phyloP scores from a whole-genome alignment of 2,113 vertebrate genomes.

The Ophiodon elongatus region DNA sequence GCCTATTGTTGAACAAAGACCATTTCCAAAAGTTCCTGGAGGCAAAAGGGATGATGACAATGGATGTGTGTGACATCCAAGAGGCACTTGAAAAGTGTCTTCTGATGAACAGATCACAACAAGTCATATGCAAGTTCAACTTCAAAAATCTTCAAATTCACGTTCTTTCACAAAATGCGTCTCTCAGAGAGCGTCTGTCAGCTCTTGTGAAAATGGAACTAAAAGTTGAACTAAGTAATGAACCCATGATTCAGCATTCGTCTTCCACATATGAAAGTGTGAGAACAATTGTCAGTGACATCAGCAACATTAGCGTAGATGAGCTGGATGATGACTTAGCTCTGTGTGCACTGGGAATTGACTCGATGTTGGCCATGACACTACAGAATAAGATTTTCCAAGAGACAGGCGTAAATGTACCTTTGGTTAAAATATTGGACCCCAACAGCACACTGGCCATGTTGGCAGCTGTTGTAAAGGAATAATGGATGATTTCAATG shows the following conservation, averaged over 20 bases:
- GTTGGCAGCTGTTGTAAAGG: slow-evolving; percentile 75
- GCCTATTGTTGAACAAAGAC: slow-evolving; percentile 84
- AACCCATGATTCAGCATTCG: slow-evolving; percentile 35
- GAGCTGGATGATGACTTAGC: slow-evolving; percentile 80
- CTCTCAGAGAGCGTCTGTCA: slow-evolving; percentile 81
- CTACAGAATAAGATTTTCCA: slow-evolving; percentile 85
- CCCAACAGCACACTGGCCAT: slow-evolving; percentile 83
- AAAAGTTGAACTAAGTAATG: slow-evolving; percentile 12
- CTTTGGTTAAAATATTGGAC: slow-evolving; percentile 86
- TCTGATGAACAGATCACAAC: slow-evolving; percentile 83
- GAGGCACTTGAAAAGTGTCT: slow-evolving; percentile 84
- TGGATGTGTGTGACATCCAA: slow-evolving; percentile 85
- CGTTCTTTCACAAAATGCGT: slow-evolving; percentile 76
- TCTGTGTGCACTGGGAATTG: slow-evolving; percentile 85
- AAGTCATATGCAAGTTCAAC: slow-evolving; percentile 86
- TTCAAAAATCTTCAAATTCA: slow-evolving; percentile 78
- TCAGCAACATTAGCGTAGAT: slow-evolving; percentile 63
- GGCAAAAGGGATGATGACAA: slow-evolving; percentile 85
- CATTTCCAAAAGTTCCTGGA: slow-evolving; percentile 84
- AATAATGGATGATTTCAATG: slow-evolving; percentile 49
- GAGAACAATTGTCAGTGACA: slow-evolving; percentile 79
- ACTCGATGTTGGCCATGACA: slow-evolving; percentile 89
- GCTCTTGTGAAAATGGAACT: slow-evolving; percentile 77
- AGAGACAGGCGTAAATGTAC: slow-evolving; percentile 85
- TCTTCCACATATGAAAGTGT: slow-evolving; percentile 78